Conservation (phyloP, 1,140 invertebrate genomes). For the Heliconius hermathena region DNA sequence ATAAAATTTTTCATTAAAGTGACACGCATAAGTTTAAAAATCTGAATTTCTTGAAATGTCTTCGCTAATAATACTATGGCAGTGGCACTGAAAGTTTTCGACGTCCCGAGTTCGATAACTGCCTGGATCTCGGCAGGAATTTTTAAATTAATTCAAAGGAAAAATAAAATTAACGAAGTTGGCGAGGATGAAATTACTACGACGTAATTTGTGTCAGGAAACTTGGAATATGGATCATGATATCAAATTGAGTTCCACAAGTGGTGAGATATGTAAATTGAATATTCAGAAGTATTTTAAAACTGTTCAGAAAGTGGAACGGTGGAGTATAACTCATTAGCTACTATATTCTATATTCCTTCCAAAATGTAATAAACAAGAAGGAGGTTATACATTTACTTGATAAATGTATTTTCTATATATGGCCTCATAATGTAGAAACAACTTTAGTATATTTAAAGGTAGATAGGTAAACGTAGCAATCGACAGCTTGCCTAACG, state of each 20-base stretch:
- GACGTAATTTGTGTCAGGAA: slow-evolving; percentile 70
- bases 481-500: neutral
- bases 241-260: slow-evolving; percentile 50
- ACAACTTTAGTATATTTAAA: neutral
- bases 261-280: slow-evolving; percentile 41
- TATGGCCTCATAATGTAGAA: neutral
- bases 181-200: slow-evolving; percentile 69
- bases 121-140: slow-evolving; percentile 65
- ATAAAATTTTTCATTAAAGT: slow-evolving; percentile 23
- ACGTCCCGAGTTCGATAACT: slow-evolving; percentile 72
- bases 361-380: neutral
- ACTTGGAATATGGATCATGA: slow-evolving; percentile 58
- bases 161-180: slow-evolving; percentile 76
- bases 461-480: neutral
- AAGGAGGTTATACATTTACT: slow-evolving; percentile 1
- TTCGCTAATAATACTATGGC: slow-evolving; percentile 64
- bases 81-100: slow-evolving; percentile 64
- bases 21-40: slow-evolving; percentile 39
- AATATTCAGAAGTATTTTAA: slow-evolving; percentile 39
- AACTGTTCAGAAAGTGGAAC: slow-evolving; percentile 15
- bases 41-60: slow-evolving; percentile 62
- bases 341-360: neutral
- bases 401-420: slow-evolving; percentile 1
- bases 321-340: neutral
- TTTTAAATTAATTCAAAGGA: slow-evolving; percentile 77